A percentile compares a stretch with the other conserved stretches of the same genome.
phyloP scores from a whole-genome alignment of 2,797 vertebrate genomes.

The Orestias chungarensis region DNA sequence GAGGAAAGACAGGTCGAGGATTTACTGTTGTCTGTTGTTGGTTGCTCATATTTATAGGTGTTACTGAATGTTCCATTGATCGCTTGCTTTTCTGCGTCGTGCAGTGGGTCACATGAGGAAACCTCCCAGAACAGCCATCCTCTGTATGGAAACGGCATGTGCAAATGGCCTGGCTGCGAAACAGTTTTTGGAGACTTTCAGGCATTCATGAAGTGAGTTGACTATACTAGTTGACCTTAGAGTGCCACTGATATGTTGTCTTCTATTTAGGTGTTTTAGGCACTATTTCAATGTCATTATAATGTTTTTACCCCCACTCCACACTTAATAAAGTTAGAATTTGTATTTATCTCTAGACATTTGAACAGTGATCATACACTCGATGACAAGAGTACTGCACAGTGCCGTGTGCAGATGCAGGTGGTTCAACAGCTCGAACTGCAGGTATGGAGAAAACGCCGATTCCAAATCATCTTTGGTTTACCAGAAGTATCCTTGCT shows the following conservation, averaged over 20 bases:
- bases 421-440: constrained; percentile 99
- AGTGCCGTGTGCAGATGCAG: constrained; percentile 99
- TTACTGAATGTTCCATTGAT: background rate
- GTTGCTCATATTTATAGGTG: background rate
- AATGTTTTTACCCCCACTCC: background rate
- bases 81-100: background rate
- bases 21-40: background rate
- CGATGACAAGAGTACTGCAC: constrained; percentile 98
- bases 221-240: background rate
- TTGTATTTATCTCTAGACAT: constrained; percentile 85
- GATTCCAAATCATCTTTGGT: background rate
- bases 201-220: constrained; percentile 96
- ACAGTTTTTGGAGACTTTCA: constrained; percentile 96
- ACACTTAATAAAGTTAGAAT: background rate
- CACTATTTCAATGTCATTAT: background rate
- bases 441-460: constrained; percentile 84
- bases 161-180: constrained; percentile 98
- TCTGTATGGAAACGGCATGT: constrained; percentile 95
- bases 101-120: constrained; percentile 87
- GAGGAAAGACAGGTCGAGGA: constrained; percentile 75
- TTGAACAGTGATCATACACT: constrained; percentile 96
- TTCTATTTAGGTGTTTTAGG: background rate
- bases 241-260: background rate
- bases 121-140: constrained; percentile 87
- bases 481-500: background rate